Evolutionary conservation across 2,888 invertebrate species (phyloP), one percentile per base, ranked within the genome.

Genomic region (Cheilosia vulpina): DNA sequence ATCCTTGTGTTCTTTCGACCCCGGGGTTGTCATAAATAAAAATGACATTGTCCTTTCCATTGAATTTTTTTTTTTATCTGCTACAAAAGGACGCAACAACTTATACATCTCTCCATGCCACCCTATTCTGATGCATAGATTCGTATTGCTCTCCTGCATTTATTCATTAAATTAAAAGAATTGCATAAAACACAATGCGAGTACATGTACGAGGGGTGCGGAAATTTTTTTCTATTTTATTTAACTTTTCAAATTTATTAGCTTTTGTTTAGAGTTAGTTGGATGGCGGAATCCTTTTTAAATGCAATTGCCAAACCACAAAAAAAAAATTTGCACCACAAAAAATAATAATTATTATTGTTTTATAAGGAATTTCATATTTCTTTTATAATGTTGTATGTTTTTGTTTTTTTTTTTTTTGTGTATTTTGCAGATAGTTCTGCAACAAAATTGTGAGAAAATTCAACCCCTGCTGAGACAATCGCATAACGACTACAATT

Each of bases 371-470:
- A 52, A 38, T 45, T 58, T 9, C 47, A 15, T 55, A 13, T 19
- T 24, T 31, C 53, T 50, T 58, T 11, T 19, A 17, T 53, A 6
- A 21, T n/a, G 4, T 31, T 47, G 58, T 38, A 24, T 53, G 2
- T 53, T 50, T 53, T 27, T 27, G 4, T 27, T 2, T 27, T 27
- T 4, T 60, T 66, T 41, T 57, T 47, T 43, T 73, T 73, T 43
- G n/a, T 76, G 21, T 62, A 53, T 69, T 50, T 88, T 88, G 55
- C 87, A 92, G 92, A 95, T 96, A 87, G 93, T 94, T 87, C 93
- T 96, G 88, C 94, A 94, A 83, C 93, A 93, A 47, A 94, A 95
- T 89, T 96, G 96, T 91, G 95, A 95, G 90, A 94, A 94, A 91
- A 92, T 93, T 88, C 94, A 94, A 88, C 93, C 94, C 68, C 92